Base-by-base conservation (phyloP, 2,888 invertebrate species). In the Calliopum simillimum region DNA sequence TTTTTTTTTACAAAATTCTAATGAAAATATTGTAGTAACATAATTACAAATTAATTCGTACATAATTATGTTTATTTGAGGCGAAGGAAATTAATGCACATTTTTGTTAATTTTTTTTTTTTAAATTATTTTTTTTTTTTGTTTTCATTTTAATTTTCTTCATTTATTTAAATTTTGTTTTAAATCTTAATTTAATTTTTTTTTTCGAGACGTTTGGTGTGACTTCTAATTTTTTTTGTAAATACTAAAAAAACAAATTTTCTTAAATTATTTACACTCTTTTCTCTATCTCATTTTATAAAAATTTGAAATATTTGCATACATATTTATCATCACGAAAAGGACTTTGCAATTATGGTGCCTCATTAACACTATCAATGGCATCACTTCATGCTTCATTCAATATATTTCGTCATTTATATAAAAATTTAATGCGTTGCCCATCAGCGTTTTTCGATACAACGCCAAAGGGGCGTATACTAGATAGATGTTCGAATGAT, bases 381-480 rank as follows among this genome's bases (percentile, higher is more conserved):
- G 80, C 80, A 75, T 76, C 82, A 51, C 71, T 85, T 43, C 79
- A 79, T 71, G 84, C 85, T 75, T 83, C 84, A 75, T 78, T 76
- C 68, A 75, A 76, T 71, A 75, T 84, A 53, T 85, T 82, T 72
- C 78, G 77, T 70, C 75, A 78, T 62, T 85, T 91, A 79, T 86
- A 90, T 76, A 77, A 82, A 71, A 86, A 86, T 79, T 82, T 89
- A 76, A 81, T 91, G 76, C 87, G 87, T 76, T 88, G 88, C 75
- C 90, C 91, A 71, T 87, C 90, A 82, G 85, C 85, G 74, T 89
- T 91, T 85, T 91, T 89, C 84, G 91, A 91, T 83, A 89, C 88
- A 58, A 91, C 91, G 76, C 91, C 92, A 23, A 83, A 88, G 77
- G 92, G 92, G 77, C 88, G 91, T 72, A 88, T 92, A 73, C 83